Conservation (phyloP, 2,113 vertebrate species). For the Coptodon rendalli region DNA sequence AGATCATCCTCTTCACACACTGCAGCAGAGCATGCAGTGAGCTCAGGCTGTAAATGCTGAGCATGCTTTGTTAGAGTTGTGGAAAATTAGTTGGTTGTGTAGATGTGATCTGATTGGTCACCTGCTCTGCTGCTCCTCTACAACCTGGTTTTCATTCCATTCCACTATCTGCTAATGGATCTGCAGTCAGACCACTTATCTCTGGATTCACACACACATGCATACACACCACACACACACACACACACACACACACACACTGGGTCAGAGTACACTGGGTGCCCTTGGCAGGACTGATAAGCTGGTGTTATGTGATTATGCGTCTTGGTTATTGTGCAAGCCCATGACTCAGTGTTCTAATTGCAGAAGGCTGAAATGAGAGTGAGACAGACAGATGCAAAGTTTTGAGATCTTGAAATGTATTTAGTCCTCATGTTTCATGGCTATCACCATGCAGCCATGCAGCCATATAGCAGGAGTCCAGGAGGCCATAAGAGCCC, state of each 20-base stretch:
- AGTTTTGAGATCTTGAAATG: background rate
- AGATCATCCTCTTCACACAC: background rate
- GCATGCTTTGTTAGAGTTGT: background rate
- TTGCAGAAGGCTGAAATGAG: background rate
- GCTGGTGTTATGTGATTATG: slow-evolving; percentile 58
- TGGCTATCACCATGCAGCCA: background rate
- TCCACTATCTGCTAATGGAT: slow-evolving; percentile 6
- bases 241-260: background rate
- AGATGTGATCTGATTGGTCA: background rate
- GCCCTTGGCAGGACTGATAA: slow-evolving; percentile 67
- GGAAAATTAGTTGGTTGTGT: background rate
- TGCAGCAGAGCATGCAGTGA: background rate
- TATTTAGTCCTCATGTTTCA: background rate
- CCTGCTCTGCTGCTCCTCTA: background rate
- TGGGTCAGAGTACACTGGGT: slow-evolving; percentile 55
- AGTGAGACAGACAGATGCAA: background rate
- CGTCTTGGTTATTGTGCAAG: slow-evolving; percentile 50
- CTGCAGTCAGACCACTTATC: slow-evolving; percentile 9
- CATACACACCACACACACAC: background rate
- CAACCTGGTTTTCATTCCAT: background rate
- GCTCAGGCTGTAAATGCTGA: background rate
- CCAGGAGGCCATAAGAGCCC: background rate
- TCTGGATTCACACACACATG: background rate
- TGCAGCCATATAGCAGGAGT: background rate
- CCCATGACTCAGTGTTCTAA: slow-evolving; percentile 51